phyloP scores from a whole-genome alignment of 2,888 invertebrate species.

The Augiades crinisus region DNA sequence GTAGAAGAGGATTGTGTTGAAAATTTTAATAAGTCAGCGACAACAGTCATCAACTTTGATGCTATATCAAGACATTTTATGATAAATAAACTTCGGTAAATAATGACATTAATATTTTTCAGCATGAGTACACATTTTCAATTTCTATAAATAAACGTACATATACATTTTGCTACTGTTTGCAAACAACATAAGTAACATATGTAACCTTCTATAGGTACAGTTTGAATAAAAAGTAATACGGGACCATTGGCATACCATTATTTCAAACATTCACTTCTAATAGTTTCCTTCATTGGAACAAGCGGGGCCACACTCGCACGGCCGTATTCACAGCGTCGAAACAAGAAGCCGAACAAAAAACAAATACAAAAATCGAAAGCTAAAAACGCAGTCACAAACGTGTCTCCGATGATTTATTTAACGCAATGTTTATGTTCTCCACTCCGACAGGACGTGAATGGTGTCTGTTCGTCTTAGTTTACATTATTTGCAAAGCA shows the following conservation, averaged over 20 bases:
- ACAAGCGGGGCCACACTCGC: not conserved
- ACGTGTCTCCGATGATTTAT: constrained; percentile 72
- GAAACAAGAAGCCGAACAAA: constrained; percentile 23
- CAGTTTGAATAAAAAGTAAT: too few relatives aligned
- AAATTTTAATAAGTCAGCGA: not conserved
- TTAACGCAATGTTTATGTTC: constrained; percentile 70
- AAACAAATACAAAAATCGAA: constrained; percentile 30
- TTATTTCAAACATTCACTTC: not conserved
- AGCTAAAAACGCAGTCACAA: constrained; percentile 43
- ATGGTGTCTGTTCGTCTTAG: constrained; percentile 56
- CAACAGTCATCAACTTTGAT: not conserved
- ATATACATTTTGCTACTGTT: too few relatives aligned
- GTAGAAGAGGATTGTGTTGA: not conserved
- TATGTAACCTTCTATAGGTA: too few relatives aligned
- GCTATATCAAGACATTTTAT: not conserved
- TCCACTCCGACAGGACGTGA: constrained; percentile 52
- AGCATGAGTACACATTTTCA: too few relatives aligned
- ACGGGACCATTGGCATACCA: too few relatives aligned
- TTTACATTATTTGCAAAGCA: constrained; percentile 50
- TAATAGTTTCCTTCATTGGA: not conserved
- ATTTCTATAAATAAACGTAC: too few relatives aligned
- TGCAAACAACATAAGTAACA: too few relatives aligned
- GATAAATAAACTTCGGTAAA: not conserved
- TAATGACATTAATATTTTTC: not conserved
- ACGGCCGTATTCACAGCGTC: not conserved